Evolutionary conservation across 2,797 vertebrate species (phyloP), one percentile per base, ranked within the genome.

Genomic region (Sebastes aleutianus): DNA sequence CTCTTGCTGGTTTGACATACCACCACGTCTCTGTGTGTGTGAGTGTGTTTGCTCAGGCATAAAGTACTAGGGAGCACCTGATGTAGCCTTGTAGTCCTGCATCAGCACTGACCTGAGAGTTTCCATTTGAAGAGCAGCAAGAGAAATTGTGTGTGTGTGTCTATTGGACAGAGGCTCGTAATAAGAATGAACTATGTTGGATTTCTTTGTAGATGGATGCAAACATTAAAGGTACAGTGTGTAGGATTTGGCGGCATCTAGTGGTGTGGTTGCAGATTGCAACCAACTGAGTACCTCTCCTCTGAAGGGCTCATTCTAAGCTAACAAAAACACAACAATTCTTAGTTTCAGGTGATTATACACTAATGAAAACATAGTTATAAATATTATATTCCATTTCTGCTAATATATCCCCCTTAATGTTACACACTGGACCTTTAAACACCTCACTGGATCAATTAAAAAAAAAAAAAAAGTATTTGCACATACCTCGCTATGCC

Each of bases 1-100:
- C 72, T 31, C 88, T 68, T 24, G 54, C 84, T 87, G 89, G 59
- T 76, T 74, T 67, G 34, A 79, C 74, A 77, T 87, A 58, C 63
- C 77, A 39, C 56, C 10, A 20, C 32, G 13, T 62, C 14, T 72
- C 12, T 64, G 18, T 20, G 43, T 69, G 29, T 26, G 26, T 18
- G 56, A 43, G 74, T 74, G 76, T 32, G 50, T 71, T 75, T 11
- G 14, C 53, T 84, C 77, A 76, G 66, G 70, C 81, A 56, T 81
- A 66, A 84, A 78, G 26, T 53, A 34, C 7, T 6, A 8, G 68
- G 32, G 57, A 87, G 82, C 89, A 78, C 82, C 83, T 90, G 87
- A 91, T 84, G 71, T 53, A 57, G 32, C 10, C 34, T 57, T 34
- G 7, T 20, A 57, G 59, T 34, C 11, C 59, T 63, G 54, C 43